These are phyloP conservation scores for Melieria crassipennis DNA, from an alignment of 2,888 invertebrate species.

Conservation along the genomic window DNA sequence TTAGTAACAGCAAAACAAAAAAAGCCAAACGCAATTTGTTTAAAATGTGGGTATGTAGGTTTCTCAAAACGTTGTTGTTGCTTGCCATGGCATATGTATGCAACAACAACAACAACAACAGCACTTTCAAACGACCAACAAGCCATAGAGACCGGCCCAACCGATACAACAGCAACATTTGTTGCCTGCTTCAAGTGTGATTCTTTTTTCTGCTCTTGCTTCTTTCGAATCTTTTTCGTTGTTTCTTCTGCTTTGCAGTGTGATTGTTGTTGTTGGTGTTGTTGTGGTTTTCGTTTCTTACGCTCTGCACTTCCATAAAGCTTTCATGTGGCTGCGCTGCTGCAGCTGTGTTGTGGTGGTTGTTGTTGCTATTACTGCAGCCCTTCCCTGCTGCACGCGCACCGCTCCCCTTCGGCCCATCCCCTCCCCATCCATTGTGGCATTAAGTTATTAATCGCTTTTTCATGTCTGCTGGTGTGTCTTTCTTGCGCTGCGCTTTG, in stretches of 20 bases:
- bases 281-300: background rate
- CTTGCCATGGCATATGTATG: background rate
- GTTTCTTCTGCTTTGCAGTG: background rate
- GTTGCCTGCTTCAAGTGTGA: background rate
- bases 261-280: background rate
- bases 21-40: constrained; percentile 58
- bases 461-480: constrained; percentile 9
- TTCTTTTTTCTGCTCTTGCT: background rate
- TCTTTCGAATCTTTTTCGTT: background rate
- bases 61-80: constrained; percentile 49
- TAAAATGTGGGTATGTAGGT: constrained; percentile 64
- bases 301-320: background rate
- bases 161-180: no score
- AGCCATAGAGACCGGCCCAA: no score
- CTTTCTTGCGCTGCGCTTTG: background rate
- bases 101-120: no score
- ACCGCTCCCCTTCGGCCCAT: no score
- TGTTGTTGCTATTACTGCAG: no score
- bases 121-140: no score
- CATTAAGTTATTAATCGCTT: constrained; percentile 20
- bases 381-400: no score
- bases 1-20: constrained; percentile 25
- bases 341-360: background rate
- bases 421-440: background rate
- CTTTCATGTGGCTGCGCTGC: background rate